Base-by-base conservation (phyloP, 2,797 vertebrate species). In the Chlorospingus semifuscus region DNA sequence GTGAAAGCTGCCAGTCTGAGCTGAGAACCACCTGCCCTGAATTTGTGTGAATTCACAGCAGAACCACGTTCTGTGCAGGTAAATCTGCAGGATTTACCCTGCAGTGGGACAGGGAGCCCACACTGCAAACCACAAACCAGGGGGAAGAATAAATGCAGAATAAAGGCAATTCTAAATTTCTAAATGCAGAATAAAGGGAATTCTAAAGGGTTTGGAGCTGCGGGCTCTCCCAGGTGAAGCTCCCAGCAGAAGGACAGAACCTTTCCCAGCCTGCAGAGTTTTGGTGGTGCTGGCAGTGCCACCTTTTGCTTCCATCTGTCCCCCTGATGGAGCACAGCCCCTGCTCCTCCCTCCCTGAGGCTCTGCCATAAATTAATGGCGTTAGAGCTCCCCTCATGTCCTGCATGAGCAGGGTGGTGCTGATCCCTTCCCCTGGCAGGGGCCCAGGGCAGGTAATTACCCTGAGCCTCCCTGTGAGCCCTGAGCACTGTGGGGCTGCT, bases 201-300 rank as follows among this genome's bases (percentile, higher is more conserved):
- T 29, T 20, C 41, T 12, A 4, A 27, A 29, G 49, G 34, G 1
- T 29, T 29, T 19, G 57, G 57, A 21, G 52, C 14, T 64, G 71
- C 14, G 70, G 6, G 1, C 3, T 15, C 44, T 30, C 16, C 0
- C 32, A 5, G 8, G 17, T 26, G 65, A 1, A 18, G 56, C 56
- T 52, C 41, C 1, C 4, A n/a, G 23, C 53, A 26, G 44, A 32
- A 56, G 1, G 3, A 15, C 8, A 21, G 81, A 20, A 6, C 9
- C 61, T 18, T 6, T 6, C 34, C 13, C 34, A 24, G 44, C 2
- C 22, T 34, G 36, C 17, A 10, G 4, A 65, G 36, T 80, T 30
- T 39, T 3, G n/a, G 49, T 4, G 23, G 34, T 0, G 42, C 19
- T 37, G 77, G 22, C 55, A 75, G 3, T 5, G 27, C 32, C 61